A percentile compares a stretch with the other conserved stretches of the same genome.
Conservation (phyloP, 2,797 vertebrate species). For the Neostethus bicornis region DNA sequence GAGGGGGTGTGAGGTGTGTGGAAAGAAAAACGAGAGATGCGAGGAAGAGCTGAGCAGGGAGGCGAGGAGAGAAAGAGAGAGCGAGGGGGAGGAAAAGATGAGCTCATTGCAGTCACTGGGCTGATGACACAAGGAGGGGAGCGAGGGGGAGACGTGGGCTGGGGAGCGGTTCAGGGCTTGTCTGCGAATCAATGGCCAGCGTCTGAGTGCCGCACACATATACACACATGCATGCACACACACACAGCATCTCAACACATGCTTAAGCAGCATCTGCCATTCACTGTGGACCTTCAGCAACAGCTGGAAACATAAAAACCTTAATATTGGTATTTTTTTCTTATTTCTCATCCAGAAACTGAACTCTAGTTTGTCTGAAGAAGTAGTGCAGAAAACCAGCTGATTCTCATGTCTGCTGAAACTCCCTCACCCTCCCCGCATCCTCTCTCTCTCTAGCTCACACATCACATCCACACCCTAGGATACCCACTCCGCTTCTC, state of each 20-base stretch:
- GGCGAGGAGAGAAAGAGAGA: slow-evolving; percentile 4
- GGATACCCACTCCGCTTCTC: slow-evolving; percentile 64
- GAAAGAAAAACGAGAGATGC: slow-evolving; percentile 16
- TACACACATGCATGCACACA: slow-evolving; percentile 23
- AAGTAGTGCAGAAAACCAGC: slow-evolving; percentile 46
- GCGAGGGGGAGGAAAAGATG: slow-evolving; percentile 78
- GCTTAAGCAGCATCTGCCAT: slow-evolving; percentile 32
- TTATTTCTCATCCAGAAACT: slow-evolving; percentile 6
- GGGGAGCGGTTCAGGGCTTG: slow-evolving; percentile 49
- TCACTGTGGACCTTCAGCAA: slow-evolving; percentile 26
- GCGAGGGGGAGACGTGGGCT: slow-evolving; percentile 19
- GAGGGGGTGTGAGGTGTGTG: slow-evolving; percentile 41
- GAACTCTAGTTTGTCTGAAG: slow-evolving; percentile 26
- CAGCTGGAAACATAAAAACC: slow-evolving; percentile 15
- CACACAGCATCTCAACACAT: slow-evolving; percentile 41
- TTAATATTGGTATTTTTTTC: background rate
- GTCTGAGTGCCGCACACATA: slow-evolving; percentile 71
- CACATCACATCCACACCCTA: slow-evolving; percentile 70
- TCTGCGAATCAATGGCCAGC: slow-evolving; percentile 78
- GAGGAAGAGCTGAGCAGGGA: slow-evolving; percentile 29
- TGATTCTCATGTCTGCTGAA: slow-evolving; percentile 45
- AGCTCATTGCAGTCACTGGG: slow-evolving; percentile 93
- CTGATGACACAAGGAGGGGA: slow-evolving; percentile 80
- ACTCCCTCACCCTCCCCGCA: slow-evolving; percentile 34
- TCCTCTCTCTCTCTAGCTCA: slow-evolving; percentile 34